These are phyloP conservation scores for Psilopsiagon aurifrons DNA, from an alignment of 2,113 vertebrate species.

Conservation along the genomic window DNA sequence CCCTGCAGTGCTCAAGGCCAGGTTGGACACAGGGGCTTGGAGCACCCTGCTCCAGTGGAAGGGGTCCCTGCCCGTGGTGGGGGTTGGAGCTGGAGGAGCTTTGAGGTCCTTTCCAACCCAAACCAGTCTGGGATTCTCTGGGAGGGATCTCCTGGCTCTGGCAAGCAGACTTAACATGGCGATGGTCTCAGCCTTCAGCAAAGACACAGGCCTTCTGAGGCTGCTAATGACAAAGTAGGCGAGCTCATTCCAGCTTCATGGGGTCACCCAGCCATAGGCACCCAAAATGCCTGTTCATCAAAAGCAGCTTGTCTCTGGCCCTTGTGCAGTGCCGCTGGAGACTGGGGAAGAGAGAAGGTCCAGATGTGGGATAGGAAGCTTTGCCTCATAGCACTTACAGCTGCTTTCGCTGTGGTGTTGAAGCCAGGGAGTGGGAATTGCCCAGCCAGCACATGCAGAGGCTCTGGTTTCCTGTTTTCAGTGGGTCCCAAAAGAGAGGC, in stretches of 20 bases:
- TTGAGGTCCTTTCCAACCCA: not conserved
- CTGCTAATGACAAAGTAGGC: not conserved
- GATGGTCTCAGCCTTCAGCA: not conserved
- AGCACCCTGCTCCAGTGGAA: not conserved
- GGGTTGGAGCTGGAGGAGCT: not conserved
- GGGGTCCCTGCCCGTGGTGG: not conserved
- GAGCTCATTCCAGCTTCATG: not conserved
- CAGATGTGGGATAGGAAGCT: not conserved
- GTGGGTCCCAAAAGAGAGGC: not conserved
- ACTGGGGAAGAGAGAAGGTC: not conserved
- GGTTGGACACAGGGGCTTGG: not conserved
- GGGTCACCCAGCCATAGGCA: not conserved
- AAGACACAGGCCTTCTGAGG: not conserved
- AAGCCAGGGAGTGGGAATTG: not conserved
- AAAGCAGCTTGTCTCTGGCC: not conserved
- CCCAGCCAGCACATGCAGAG: not conserved
- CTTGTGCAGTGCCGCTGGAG: rapidly evolving
- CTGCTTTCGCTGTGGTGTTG: not conserved
- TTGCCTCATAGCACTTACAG: not conserved
- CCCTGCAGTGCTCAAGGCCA: no score
- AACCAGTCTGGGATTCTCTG: not conserved
- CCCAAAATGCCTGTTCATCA: not conserved
- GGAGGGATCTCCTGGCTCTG: not conserved
- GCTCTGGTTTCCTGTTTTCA: not conserved
- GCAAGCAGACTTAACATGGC: not conserved